Evolutionary conservation across 2,797 vertebrate genomes (phyloP).

Genomic region (Telmatherina bonti): DNA sequence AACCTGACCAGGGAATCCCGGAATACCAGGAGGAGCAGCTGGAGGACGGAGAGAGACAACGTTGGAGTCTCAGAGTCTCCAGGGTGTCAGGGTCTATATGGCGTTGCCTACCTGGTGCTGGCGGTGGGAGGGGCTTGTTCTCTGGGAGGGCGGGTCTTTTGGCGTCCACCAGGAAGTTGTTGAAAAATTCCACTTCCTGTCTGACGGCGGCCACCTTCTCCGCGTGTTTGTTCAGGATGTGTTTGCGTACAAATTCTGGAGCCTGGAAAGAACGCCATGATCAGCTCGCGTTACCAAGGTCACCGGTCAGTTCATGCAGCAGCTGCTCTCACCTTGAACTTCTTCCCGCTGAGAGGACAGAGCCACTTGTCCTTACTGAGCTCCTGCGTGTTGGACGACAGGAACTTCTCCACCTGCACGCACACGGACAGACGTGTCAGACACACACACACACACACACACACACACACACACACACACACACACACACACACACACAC

Average conservation of each 20-base stretch:
- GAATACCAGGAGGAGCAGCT: conserved; percentile 82
- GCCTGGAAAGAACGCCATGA: conserved; percentile 74
- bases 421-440: neutral
- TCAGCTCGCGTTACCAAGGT: conserved; percentile 3
- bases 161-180: conserved; percentile 91
- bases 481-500: no score
- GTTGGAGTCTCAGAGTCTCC: no score
- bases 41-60: neutral
- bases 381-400: conserved; percentile 89
- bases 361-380: conserved; percentile 94
- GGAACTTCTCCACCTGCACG: conserved; percentile 89
- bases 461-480: neutral
- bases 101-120: conserved; percentile 76
- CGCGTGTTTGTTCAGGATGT: conserved; percentile 92
- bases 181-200: conserved; percentile 93
- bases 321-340: conserved; percentile 86
- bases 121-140: conserved; percentile 88
- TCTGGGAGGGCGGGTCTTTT: conserved; percentile 90
- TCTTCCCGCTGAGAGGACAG: conserved; percentile 92
- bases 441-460: neutral
- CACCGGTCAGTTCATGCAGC: neutral
- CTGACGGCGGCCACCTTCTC: conserved; percentile 91
- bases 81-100: neutral
- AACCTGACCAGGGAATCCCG: conserved; percentile 77
- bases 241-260: conserved; percentile 95